phyloP scores from a whole-genome alignment of 2,797 vertebrate species.

The Echiichthys vipera region DNA sequence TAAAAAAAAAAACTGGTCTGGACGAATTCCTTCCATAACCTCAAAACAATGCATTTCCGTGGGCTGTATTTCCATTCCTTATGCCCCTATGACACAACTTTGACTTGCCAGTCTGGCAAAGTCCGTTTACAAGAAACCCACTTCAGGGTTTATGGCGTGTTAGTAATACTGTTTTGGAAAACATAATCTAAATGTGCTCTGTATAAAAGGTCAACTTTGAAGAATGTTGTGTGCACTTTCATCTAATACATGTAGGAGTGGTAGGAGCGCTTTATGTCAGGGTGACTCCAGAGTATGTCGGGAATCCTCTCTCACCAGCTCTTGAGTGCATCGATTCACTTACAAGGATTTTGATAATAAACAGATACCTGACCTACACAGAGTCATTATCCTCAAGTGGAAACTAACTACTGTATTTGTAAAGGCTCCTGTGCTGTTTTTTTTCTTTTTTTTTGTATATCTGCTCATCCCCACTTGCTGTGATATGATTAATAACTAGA shows the following conservation, averaged over 20 bases:
- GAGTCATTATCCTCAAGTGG: not conserved
- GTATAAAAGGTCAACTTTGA: constrained; percentile 29
- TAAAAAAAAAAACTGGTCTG: constrained; percentile 8
- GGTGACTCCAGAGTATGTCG: constrained; percentile 21
- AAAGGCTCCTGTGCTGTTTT: not conserved
- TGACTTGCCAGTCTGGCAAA: not conserved
- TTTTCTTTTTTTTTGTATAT: not conserved
- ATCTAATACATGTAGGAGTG: constrained; percentile 25
- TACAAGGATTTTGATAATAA: not conserved
- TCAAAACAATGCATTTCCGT: constrained; percentile 14
- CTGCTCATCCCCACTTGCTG: too few relatives aligned
- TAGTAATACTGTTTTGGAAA: not conserved
- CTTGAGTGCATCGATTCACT: not conserved
- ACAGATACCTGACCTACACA: not conserved
- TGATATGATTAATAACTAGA: too few relatives aligned
- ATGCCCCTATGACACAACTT: constrained; percentile 14
- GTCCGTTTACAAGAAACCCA: constrained; percentile 5
- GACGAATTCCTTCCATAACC: constrained; percentile 35
- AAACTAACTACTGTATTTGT: not conserved
- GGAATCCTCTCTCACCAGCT: not conserved
- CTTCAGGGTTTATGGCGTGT: not conserved
- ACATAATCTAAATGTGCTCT: not conserved
- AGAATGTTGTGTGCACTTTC: constrained; percentile 17
- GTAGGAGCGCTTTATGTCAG: constrained; percentile 30
- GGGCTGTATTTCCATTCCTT: not conserved